These are phyloP conservation scores for Venturia canescens DNA, from an alignment of 1,140 invertebrate genomes.

Conservation along the genomic window DNA sequence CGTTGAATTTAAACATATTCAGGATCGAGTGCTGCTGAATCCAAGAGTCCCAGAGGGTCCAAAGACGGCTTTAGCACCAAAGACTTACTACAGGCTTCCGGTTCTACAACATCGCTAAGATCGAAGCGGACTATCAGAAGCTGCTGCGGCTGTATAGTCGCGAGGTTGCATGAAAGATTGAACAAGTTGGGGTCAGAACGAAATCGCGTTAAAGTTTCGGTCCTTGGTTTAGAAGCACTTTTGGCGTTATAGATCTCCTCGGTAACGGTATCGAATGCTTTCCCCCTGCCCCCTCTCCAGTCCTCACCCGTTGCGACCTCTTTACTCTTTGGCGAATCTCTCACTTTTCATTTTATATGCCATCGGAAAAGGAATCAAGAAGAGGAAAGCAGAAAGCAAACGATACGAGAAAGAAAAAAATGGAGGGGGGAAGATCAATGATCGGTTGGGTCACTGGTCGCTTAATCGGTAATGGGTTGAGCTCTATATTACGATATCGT, in stretches of 20 bases:
- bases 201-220: conserved; percentile 36
- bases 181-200: conserved; percentile 10
- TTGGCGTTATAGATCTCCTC: neutral
- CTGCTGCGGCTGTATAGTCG: neutral
- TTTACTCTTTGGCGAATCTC: neutral
- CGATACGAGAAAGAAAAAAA: too few relatives aligned
- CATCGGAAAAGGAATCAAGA: neutral
- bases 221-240: conserved; percentile 20
- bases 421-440: neutral
- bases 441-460: neutral
- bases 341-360: conserved; percentile 3
- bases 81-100: neutral
- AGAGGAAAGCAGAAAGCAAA: too few relatives aligned
- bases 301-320: neutral
- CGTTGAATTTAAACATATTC: neutral
- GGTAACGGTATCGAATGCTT: conserved; percentile 13
- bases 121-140: neutral
- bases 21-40: neutral
- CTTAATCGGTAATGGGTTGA: neutral
- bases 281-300: neutral
- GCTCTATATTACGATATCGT: neutral
- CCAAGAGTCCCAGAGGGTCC: neutral
- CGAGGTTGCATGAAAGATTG: conserved; percentile 28
- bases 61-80: neutral
- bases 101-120: neutral